Percentiles rank a stretch among this genome's conserved stretches.
These are phyloP conservation scores for Perithous albicinctus DNA, from an alignment of 2,888 invertebrate genomes.

Conservation along the genomic window DNA sequence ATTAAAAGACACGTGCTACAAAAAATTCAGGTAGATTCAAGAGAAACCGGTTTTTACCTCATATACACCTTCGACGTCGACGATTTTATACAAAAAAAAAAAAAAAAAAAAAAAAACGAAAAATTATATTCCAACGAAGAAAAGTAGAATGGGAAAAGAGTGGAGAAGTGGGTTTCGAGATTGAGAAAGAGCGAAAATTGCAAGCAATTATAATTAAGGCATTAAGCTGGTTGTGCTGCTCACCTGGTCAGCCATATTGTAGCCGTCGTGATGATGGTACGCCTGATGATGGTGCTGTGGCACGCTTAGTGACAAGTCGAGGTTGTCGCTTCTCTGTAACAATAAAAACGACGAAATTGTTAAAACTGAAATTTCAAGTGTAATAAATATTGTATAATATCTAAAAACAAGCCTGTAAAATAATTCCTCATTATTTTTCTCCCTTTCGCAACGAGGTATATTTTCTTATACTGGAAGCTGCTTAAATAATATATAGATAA, in stretches of 20 bases:
- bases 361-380: background rate
- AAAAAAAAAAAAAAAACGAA: too few relatives aligned
- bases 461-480: too few relatives aligned
- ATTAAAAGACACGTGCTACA: background rate
- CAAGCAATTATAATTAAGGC: background rate
- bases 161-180: background rate
- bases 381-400: too few relatives aligned
- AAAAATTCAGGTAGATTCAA: background rate
- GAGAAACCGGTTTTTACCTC: slow-evolving; percentile 42
- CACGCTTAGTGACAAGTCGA: slow-evolving; percentile 90
- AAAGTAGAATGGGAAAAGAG: background rate
- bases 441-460: too few relatives aligned
- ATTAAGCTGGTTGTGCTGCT: slow-evolving; percentile 73
- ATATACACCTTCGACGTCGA: background rate
- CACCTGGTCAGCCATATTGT: slow-evolving; percentile 93
- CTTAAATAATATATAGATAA: too few relatives aligned
- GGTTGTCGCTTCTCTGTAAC: slow-evolving; percentile 91
- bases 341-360: slow-evolving; percentile 77
- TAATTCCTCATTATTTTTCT: too few relatives aligned
- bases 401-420: too few relatives aligned
- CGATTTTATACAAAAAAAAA: slow-evolving; percentile 15
- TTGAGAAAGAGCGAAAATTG: background rate
- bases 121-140: slow-evolving; percentile 9
- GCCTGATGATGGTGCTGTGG: slow-evolving; percentile 86
- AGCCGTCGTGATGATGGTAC: slow-evolving; percentile 88